phyloP scores from a whole-genome alignment of 2,797 vertebrate species.

The Mormyrus hasselquistii region DNA sequence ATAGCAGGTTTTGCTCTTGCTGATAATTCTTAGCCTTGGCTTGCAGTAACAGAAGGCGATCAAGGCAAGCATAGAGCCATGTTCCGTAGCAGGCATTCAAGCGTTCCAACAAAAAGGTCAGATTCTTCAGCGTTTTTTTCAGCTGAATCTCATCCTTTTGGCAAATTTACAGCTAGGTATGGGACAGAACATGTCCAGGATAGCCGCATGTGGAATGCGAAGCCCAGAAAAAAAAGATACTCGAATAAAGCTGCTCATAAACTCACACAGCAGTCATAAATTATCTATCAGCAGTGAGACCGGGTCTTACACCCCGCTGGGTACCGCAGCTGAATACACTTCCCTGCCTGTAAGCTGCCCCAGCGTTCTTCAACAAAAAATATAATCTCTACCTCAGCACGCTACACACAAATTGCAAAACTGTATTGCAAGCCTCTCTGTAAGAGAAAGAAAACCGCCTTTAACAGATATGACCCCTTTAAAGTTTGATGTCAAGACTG shows the following conservation, averaged over 20 bases:
- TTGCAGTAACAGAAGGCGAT: background rate
- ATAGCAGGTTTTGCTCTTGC: background rate
- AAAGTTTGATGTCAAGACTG: background rate
- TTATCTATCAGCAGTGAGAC: constrained; percentile 31
- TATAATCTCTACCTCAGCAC: background rate
- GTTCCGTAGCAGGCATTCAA: background rate
- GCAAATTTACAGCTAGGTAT: constrained; percentile 28
- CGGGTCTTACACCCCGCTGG: constrained; percentile 26
- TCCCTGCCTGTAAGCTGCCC: background rate
- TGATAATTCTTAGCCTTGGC: too few species aligned
- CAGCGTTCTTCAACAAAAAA: background rate
- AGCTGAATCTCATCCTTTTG: constrained; percentile 23
- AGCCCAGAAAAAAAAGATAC: constrained; percentile 36
- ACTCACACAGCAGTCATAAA: constrained; percentile 26
- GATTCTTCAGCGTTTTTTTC: constrained; percentile 26
- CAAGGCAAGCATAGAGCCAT: background rate
- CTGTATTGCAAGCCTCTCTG: background rate
- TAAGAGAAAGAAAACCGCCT: background rate
- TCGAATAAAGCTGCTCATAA: constrained; percentile 30
- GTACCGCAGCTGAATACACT: background rate
- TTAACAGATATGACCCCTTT: background rate
- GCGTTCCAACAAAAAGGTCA: constrained; percentile 12
- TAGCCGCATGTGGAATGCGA: constrained; percentile 33
- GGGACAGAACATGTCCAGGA: constrained; percentile 30
- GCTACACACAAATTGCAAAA: background rate